Evolutionary conservation across 2,113 vertebrate genomes (phyloP).

Genomic region (Gambusia holbrooki): DNA sequence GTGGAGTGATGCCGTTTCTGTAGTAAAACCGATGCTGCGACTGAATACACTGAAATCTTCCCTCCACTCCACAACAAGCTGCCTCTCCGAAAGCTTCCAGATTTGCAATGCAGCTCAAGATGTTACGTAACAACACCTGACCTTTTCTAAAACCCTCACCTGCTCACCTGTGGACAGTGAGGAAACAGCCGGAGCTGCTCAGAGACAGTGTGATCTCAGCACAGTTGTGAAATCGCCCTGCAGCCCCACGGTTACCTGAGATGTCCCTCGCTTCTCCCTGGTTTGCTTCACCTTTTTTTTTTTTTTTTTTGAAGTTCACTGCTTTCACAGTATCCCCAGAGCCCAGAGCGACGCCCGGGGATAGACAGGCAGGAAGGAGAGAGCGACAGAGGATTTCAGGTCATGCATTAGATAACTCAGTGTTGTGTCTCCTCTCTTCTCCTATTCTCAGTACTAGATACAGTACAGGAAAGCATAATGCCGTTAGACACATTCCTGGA

Average conservation of each 20-base stretch:
- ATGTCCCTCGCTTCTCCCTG: slow-evolving; percentile 40
- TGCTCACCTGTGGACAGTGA: slow-evolving; percentile 24
- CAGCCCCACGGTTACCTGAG: slow-evolving; percentile 23
- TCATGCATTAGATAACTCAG: slow-evolving; percentile 44
- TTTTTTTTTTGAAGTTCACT: slow-evolving; percentile 37
- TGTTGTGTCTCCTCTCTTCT: slow-evolving; percentile 28
- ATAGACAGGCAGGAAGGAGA: slow-evolving; percentile 4
- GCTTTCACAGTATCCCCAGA: slow-evolving; percentile 20
- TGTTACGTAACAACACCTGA: slow-evolving; percentile 37
- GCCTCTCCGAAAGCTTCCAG: slow-evolving; percentile 30
- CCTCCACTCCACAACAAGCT: slow-evolving; percentile 20
- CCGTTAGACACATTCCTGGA: slow-evolving; percentile 38
- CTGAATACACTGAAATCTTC: slow-evolving; percentile 10
- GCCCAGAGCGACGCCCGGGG: background rate
- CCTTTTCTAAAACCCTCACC: slow-evolving; percentile 32
- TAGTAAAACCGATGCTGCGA: background rate
- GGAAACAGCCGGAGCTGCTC: slow-evolving; percentile 24
- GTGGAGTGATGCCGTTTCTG: background rate
- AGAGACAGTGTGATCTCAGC: slow-evolving; percentile 45
- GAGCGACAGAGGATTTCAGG: slow-evolving; percentile 21
- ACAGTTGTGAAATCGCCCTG: slow-evolving; percentile 30
- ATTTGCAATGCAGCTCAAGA: background rate
- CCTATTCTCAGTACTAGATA: slow-evolving; percentile 30
- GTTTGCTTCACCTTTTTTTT: slow-evolving; percentile 16
- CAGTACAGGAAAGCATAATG: slow-evolving; percentile 39